Evolutionary conservation across 2,888 invertebrate species (phyloP), one percentile per base, ranked within the genome.

Genomic region (Dermolepida albohirtum): DNA sequence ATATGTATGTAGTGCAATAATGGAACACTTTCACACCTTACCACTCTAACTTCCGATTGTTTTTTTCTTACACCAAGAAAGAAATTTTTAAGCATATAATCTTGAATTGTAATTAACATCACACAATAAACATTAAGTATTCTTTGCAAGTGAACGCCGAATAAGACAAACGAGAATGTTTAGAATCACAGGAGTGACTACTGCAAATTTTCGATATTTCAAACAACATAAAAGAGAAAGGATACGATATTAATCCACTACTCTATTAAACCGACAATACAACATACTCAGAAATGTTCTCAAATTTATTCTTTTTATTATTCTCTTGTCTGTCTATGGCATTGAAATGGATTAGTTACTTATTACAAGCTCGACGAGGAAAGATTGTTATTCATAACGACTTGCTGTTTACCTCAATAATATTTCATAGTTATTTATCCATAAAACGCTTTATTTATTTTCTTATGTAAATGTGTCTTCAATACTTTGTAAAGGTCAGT

Each of bases 181-280:
- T 11, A 6, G 29, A 51, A 5, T n/a, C 29, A 12, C 12, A 34
- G 12, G n/a, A 27, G 8, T 51, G 12, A 51, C 29, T 51, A 51
- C 12, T 12, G 27, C 12, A 34, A 6, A 34, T 34, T 34, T 34
- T 7, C 34, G 34, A 34, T 34, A 34, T 34, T 34, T 34, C 34
- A 34, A 34, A 34, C 34, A 12, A 12, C 51, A 14, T 12, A 29
- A 29, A 51, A 51, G 51, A 51, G 51, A 51, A 51, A 51, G 51
- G 51, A 51, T 29, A 10, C 7, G 7, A 22, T 29, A 12, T 29
- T 29, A 34, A 34, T 29, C 29, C 22, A 51, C 17, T 49, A 11
- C 17, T 17, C 49, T n/a, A 51, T 51, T 12, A 12, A 51, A 29
- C 22, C 16, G 22, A 51, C 51, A 51, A 51, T 51, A 7, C 34